Evolutionary conservation across 2,113 vertebrate species (phyloP), one percentile per base, ranked within the genome.

Genomic region (Colinus virginianus): DNA sequence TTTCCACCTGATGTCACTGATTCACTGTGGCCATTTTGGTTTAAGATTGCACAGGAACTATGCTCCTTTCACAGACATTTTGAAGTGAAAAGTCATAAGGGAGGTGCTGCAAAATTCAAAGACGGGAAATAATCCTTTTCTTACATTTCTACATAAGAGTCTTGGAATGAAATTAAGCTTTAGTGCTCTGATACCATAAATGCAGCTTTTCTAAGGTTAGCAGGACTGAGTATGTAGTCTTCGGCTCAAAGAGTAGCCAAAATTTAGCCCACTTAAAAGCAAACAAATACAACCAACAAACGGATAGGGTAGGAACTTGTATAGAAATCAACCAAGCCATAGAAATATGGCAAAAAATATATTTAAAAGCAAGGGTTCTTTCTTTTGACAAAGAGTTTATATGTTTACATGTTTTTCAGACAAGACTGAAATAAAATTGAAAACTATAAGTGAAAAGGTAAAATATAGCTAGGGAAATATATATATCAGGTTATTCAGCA

Each of bases 231-330:
- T 66, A n/a, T 38, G 23, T 23, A 40, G 1, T 4, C 5, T 86
- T 72, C 76, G 25, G 3, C 7, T 79, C 12, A 45, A 63, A 80
- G 7, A 1, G 4, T 59, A 63, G 3, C 6, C 5, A 46, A 72
- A 32, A 56, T 1, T 49, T 2, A 4, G 22, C 59, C 45, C 9
- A 28, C 6, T 42, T 62, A 2, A 42, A 45, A 64, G 21, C 5
- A 62, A 42, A 28, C 11, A 4, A 48, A 38, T 8, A n/a, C 26
- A 53, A 53, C 48, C 13, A 13, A 25, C 40, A 26, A 11, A 4
- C 4, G 23, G n/a, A 51, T 18, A 77, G n/a, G 2, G 4, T n/a
- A 42, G 5, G 0, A 53, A 71, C 32, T 23, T n/a, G 7, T 2
- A 66, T 79, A 84, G 36, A 28, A 0, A 22, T 75, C 13, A 49